Base-by-base conservation (phyloP, 1,140 invertebrate species). In the Drosophila prosaltans region DNA sequence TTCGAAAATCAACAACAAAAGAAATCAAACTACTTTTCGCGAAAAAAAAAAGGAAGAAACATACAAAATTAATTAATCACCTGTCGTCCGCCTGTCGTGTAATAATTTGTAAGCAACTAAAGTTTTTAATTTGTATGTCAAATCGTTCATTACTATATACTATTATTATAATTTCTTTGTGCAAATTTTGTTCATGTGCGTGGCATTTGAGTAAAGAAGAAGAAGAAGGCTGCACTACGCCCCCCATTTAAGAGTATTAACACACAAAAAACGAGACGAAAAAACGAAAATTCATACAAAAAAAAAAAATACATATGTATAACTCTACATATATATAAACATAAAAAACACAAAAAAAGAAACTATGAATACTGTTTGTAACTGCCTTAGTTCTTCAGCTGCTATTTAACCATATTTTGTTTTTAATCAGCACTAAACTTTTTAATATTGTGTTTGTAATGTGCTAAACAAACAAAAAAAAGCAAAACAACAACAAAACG, bases 371-470 rank as follows among this genome's bases (percentile, higher is more conserved):
- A 86, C 83, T 83, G 63, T 77, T 51, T 89, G 68, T 83, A 89
- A 86, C 83, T 88, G 83, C 83, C 80, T 88, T 80, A 65, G 80
- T 86, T 86, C 81, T 86, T 86, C 81, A 82, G 82, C 72, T 88
- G 72, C 76, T 72, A 69, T 71, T 51, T 51, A 69, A 79, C 63
- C 75, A 81, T 73, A 51, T 26, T 51, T 86, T 79, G 79, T 82
- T 81, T 85, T 88, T 72, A 82, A 74, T 81, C 74, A 78, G 68
- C 78, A 64, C 74, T 28, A 74, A 75, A 74, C 55, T 74, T 69
- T 77, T 74, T 57, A 74, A 77, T 65, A 54, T 71, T 70, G 71
- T 77, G 71, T 77, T 72, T 77, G 65, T 81, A 72, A 43, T 60
- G 80, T 81, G 65, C 57, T 61, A 57, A 54, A 74, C 41, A 72